A percentile compares a stretch with the other conserved stretches of the same genome.
Conservation (phyloP, 2,113 vertebrate species). For the Upupa epops region DNA sequence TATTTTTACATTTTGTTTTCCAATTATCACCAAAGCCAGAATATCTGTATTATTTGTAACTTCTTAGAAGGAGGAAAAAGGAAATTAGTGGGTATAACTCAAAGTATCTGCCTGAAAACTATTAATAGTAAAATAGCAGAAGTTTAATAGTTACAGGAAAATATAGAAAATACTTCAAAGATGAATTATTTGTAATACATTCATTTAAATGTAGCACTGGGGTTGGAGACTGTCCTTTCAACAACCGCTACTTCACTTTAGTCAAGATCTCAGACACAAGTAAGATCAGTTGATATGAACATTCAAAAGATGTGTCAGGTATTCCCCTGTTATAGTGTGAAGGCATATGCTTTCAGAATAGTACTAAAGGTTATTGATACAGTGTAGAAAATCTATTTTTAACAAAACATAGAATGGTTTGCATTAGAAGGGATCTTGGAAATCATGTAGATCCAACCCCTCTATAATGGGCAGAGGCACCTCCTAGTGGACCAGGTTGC, state of each 20-base stretch:
- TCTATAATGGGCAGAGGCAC: too few species aligned
- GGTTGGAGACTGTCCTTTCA: rapidly evolving
- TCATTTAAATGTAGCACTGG: too few species aligned
- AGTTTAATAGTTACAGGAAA: background rate
- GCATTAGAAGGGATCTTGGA: too few species aligned
- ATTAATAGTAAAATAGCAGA: background rate
- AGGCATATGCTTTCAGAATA: background rate
- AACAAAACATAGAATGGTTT: too few species aligned
- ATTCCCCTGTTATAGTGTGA: background rate
- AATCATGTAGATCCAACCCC: too few species aligned
- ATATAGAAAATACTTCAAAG: background rate
- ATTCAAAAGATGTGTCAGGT: background rate
- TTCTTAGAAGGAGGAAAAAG: background rate
- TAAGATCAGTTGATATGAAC: background rate
- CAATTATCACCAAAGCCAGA: background rate
- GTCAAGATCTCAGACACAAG: background rate
- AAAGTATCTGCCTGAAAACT: background rate
- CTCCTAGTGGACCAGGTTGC: too few species aligned
- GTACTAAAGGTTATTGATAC: background rate
- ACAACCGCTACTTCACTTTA: background rate
- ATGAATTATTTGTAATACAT: background rate
- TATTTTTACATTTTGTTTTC: background rate
- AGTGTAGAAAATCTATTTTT: background rate
- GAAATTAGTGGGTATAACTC: background rate
- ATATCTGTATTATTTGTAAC: background rate